Evolutionary conservation across 2,888 invertebrate species (phyloP).

Genomic region (Torymus texanus): DNA sequence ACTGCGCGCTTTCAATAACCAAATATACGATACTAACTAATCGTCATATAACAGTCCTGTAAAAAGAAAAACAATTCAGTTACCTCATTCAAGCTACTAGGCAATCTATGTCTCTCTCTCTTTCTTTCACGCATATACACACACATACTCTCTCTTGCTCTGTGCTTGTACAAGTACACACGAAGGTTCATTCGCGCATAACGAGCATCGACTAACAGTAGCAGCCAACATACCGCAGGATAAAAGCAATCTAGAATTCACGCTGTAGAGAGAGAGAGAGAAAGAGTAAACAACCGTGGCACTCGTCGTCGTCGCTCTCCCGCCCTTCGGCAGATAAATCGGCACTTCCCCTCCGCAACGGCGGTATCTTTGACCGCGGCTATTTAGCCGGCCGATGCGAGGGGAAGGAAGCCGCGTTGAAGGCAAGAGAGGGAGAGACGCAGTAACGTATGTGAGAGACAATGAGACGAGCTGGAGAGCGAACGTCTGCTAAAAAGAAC

Average conservation of each 20-base stretch:
- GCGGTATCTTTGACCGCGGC: constrained; percentile 22
- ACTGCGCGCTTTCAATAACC: too few relatives aligned
- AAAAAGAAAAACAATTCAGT: constrained; percentile 25
- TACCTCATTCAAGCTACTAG: neutral
- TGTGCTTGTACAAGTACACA: too few relatives aligned
- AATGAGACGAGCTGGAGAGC: neutral
- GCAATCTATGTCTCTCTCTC: too few relatives aligned
- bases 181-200: too few relatives aligned
- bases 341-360: constrained; percentile 12
- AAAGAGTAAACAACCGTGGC: too few relatives aligned
- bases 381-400: neutral
- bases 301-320: neutral
- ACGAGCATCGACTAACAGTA: too few relatives aligned
- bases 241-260: constrained; percentile 44
- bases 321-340: constrained; percentile 32
- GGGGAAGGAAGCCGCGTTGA: neutral
- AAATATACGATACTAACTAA: too few relatives aligned
- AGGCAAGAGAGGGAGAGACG: neutral
- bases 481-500: constrained; percentile 9
- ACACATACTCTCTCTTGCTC: too few relatives aligned
- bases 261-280: neutral
- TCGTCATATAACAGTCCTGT: too few relatives aligned
- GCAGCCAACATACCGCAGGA: neutral
- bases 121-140: too few relatives aligned
- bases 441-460: neutral